Evolutionary conservation across 2,113 vertebrate species (phyloP).

Genomic region (Siniperca knerii): DNA sequence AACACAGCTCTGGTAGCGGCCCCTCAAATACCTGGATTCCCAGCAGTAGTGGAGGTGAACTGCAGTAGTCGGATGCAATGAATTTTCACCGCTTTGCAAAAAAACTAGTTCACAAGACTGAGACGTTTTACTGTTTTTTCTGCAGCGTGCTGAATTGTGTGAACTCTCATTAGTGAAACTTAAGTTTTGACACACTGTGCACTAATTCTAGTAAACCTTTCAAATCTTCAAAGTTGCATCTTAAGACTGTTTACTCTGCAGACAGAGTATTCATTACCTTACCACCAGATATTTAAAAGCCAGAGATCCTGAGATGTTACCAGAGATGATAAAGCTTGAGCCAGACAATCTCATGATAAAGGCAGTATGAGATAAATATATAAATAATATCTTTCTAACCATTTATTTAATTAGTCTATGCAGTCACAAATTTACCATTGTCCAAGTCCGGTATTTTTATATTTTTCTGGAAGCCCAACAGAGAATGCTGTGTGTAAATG

Average conservation of each 20-base stretch:
- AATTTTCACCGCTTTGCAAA: slow-evolving; percentile 40
- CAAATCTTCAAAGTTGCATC: background rate
- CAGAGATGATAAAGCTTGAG: background rate
- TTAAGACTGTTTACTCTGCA: background rate
- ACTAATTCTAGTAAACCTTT: slow-evolving; percentile 16
- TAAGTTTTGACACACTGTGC: slow-evolving; percentile 26
- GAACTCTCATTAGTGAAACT: background rate
- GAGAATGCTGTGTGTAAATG: background rate
- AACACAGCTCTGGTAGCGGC: slow-evolving; percentile 3
- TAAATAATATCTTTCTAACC: background rate
- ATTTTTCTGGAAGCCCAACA: background rate
- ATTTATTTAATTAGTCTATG: background rate
- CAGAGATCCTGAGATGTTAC: background rate
- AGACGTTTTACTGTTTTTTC: slow-evolving; percentile 13
- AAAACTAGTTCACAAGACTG: background rate
- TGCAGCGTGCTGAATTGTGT: slow-evolving; percentile 19
- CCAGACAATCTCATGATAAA: background rate
- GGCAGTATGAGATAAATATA: background rate
- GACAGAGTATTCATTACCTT: slow-evolving; percentile 24
- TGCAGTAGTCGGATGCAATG: slow-evolving; percentile 6
- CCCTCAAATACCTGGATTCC: slow-evolving; percentile 58
- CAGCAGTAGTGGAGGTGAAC: slow-evolving; percentile 33
- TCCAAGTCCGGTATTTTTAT: background rate
- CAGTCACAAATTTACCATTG: background rate
- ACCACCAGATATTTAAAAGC: slow-evolving; percentile 7